Base-by-base conservation (phyloP, 2,797 vertebrate species). In the Oryzias sinensis region DNA sequence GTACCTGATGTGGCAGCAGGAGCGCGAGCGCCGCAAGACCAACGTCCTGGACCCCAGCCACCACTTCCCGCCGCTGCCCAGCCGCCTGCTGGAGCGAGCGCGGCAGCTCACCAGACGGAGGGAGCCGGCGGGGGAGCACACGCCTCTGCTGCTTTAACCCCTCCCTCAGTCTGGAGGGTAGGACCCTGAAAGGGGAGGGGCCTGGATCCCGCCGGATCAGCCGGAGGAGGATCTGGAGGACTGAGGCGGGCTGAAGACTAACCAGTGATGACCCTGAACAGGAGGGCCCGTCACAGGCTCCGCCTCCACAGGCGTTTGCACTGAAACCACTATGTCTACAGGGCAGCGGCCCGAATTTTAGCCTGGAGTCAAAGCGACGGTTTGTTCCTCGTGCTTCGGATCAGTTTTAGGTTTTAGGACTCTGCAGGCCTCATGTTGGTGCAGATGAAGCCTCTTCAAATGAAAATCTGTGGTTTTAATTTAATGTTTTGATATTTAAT, bases 41-140 rank as follows among this genome's bases (percentile, higher is more conserved):
- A 99, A 99, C 60, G 87, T 99, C 24, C 85, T 98, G 65, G 96
- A 98, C 70, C 97, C 97, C 4, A 97, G 95, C 81, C 88, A 99
- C 77, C 97, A 99, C 46, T 81, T 91, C 25, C 95, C 95, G 2
- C 89, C 97, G 0, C 56, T 97, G 37, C 89, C 87, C 58, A 89
- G 93, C 64, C 93, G 95, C 52, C 68, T 98, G 1, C 70, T 90
- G 6, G 89, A 83, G 70, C 74, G 77, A 1, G 47, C 83, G 11
- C 88, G 76, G 49, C 92, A 92, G 62, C 53, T 94, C 41, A 93
- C 93, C 41, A 83, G 29, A 42, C 89, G 85, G 22, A 74, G 74
- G 2, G 94, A 93, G 67, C 78, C 91, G 0, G 88, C 88, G 0
- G 95, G 95, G 0, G 97, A 99, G 62, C 92, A 94, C 83, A 98